Evolutionary conservation across 1,140 invertebrate genomes (phyloP).

Genomic region (Monomorium pharaonis): DNA sequence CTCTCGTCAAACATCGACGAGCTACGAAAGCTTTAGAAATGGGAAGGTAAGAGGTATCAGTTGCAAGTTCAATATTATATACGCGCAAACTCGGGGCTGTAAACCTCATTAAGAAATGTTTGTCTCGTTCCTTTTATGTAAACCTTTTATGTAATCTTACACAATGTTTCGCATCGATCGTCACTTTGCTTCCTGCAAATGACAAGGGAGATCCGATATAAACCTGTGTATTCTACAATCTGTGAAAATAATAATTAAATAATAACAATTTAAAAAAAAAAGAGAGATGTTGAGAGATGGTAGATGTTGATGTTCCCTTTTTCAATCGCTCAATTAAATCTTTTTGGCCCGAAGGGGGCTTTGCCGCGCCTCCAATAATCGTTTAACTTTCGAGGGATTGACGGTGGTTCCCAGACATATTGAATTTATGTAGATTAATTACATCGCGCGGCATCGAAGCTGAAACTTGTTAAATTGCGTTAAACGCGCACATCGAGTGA

Average conservation of each 20-base stretch:
- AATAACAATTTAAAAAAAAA: no score
- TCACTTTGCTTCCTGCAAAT: background rate
- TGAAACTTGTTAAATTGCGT: slow-evolving; percentile 23
- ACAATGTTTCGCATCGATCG: background rate
- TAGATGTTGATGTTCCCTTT: background rate
- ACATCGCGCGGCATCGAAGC: slow-evolving; percentile 7
- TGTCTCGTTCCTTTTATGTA: background rate
- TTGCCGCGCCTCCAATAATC: background rate
- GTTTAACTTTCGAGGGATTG: slow-evolving; percentile 6
- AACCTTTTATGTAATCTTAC: background rate
- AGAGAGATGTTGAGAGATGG: background rate
- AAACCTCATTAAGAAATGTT: slow-evolving; percentile 28
- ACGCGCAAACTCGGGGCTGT: background rate
- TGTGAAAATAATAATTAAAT: background rate
- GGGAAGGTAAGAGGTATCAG: slow-evolving; percentile 14
- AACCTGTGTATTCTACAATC: no score
- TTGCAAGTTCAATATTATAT: slow-evolving; percentile 43
- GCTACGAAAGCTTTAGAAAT: slow-evolving; percentile 22
- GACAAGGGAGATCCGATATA: background rate
- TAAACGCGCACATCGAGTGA: slow-evolving; percentile 14
- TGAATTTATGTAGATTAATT: slow-evolving; percentile 50
- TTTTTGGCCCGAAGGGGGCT: background rate
- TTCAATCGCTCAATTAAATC: background rate
- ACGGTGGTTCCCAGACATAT: slow-evolving; percentile 14
- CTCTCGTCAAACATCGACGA: slow-evolving; percentile 22